Conservation (phyloP, 2,888 invertebrate species). For the Drosophila colorata region DNA sequence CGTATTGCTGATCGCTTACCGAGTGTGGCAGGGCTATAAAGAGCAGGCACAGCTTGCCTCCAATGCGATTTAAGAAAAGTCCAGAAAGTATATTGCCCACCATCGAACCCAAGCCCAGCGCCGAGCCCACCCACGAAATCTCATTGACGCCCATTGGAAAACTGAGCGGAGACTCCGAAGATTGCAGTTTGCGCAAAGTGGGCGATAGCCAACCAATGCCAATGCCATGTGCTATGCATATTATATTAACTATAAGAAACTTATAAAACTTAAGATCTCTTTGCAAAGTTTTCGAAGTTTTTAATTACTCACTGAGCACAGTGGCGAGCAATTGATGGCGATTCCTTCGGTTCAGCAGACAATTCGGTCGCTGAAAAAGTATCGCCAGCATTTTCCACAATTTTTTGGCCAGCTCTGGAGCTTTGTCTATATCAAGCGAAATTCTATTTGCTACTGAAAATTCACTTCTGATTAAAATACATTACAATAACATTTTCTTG, state of each 20-base stretch:
- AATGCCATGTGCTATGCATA: constrained; percentile 82
- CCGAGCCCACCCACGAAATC: constrained; percentile 82
- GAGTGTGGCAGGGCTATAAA: constrained; percentile 78
- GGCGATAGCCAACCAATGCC: constrained; percentile 84
- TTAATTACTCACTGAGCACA: constrained; percentile 59
- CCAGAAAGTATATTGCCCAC: constrained; percentile 78
- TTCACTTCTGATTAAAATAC: neutral
- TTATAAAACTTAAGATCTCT: neutral
- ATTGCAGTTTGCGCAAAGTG: constrained; percentile 75
- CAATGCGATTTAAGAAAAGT: constrained; percentile 62
- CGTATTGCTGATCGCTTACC: constrained; percentile 51
- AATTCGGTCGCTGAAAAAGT: constrained; percentile 47
- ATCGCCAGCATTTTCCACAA: constrained; percentile 38
- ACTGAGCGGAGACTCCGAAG: constrained; percentile 59
- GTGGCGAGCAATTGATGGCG: constrained; percentile 70
- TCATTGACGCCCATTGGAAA: constrained; percentile 65
- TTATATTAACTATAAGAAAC: constrained; percentile 77
- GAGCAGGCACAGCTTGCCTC: constrained; percentile 73
- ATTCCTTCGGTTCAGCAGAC: constrained; percentile 55
- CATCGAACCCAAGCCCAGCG: constrained; percentile 77
- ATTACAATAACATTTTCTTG: constrained; percentile 2
- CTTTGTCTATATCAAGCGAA: neutral
- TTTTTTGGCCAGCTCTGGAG: no score
- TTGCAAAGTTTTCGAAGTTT: no score
- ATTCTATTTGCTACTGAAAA: constrained; percentile 19